Base-by-base conservation (phyloP, 1,140 invertebrate genomes). In the Temnothorax curvispinosus region DNA sequence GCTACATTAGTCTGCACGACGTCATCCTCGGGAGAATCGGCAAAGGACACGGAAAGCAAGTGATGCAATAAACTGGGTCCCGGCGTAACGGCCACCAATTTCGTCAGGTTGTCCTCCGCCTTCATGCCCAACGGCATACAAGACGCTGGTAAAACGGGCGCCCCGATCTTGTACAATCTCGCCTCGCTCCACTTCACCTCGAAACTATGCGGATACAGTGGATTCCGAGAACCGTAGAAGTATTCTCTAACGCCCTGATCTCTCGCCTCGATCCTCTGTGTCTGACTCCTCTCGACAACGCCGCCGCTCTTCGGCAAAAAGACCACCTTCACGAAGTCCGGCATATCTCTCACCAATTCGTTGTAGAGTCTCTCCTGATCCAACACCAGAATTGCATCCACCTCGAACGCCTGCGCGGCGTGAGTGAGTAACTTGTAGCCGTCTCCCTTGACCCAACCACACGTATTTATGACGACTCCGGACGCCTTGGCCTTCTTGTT, bases 391-490 rank as follows among this genome's bases (percentile, higher is more conserved):
- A 99, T 98, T 0, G 99, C 97, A 94, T 99, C 98, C 2, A 99
- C 98, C 96, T 99, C 98, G 95, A 99, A 99, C 7, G 98, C 98
- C 92, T 98, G 97, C 0, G 98, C 98, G 6, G 98, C 97, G 92
- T 99, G 98, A 11, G 97, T 97, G 13, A 99, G 93, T 62, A 97
- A 96, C 92, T 97, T 97, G 93, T 99, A 99, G 0, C 98, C 99
- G 8, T 97, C 97, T 1, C 97, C 98, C 95, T 99, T 99, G 0
- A 99, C 97, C 99, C 99, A 99, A 1, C 99, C 99, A 93, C 99
- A 99, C 0, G 99, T 99, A 93, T 99, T 99, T 72, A 99, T 99
- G 52, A 99, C 97, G 1, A 98, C 98, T n/a, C 99, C 99, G 44
- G 99, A 99, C 60, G 96, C 96, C 93, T 97, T 97, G 0, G 97